Evolutionary conservation across 30 jellyfish, hydroid and myxozoan species (phyloP).

Genomic region (Sanderia malayensis): DNA sequence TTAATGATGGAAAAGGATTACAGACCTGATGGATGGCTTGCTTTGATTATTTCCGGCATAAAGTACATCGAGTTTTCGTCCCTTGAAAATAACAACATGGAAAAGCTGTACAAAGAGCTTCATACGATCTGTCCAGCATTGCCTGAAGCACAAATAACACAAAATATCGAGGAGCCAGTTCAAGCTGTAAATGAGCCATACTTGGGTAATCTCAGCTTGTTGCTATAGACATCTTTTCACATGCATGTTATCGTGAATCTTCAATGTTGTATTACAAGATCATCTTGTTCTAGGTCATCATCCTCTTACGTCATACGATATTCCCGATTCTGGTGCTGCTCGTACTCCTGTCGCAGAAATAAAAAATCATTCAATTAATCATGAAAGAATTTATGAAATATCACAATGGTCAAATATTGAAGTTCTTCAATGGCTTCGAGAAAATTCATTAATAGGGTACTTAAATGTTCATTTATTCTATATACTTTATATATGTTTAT

Average conservation of each 20-base stretch:
- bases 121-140: background rate
- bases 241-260: no score
- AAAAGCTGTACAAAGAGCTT: background rate
- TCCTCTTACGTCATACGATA: background rate
- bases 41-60: background rate
- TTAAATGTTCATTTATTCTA: no score
- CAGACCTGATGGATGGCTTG: slow-evolving; percentile 9
- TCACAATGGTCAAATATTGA: background rate
- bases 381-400: background rate
- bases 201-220: background rate
- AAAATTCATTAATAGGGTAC: background rate
- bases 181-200: background rate
- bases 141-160: background rate
- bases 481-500: no score
- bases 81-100: background rate
- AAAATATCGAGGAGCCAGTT: background rate
- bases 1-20: slow-evolving; percentile 3
- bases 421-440: background rate
- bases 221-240: no score
- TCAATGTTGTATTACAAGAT: no score
- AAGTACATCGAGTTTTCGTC: background rate
- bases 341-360: no score
- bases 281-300: no score
- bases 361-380: background rate
- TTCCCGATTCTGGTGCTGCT: background rate